Conservation (phyloP, 2,888 invertebrate species). For the Stictocephala bisonia region DNA sequence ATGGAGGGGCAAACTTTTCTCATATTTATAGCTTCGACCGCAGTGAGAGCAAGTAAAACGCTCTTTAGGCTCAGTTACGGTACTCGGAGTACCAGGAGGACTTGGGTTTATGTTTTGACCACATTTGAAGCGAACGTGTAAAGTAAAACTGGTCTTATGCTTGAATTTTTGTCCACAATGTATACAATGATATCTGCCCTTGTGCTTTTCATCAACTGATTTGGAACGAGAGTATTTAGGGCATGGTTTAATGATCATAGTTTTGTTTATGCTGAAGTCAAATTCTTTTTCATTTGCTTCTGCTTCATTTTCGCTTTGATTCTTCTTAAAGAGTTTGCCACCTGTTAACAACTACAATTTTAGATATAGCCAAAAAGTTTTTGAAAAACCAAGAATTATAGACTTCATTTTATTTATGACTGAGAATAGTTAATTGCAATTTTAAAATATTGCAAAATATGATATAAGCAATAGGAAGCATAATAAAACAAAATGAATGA, state of each 20-base stretch:
- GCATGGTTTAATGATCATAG: no score
- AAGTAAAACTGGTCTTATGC: constrained; percentile 49
- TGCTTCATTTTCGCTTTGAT: background rate
- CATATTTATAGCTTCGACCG: constrained; percentile 47
- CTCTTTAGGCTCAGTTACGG: background rate
- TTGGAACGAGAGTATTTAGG: background rate
- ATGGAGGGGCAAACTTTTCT: constrained; percentile 50
- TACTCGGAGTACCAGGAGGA: constrained; percentile 32
- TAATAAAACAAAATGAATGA: no score
- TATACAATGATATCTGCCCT: constrained; percentile 57
- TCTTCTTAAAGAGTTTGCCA: background rate
- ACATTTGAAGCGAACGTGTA: constrained; percentile 60
- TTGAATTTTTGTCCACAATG: constrained; percentile 45
- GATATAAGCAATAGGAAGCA: no score
- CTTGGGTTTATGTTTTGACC: constrained; percentile 60
- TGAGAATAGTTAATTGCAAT: no score
- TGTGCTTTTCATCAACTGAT: constrained; percentile 17
- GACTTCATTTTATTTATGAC: no score
- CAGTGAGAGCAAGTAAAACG: constrained; percentile 4
- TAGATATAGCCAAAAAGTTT: no score
- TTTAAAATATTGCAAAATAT: no score
- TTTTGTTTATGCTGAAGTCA: background rate
- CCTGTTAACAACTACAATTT: constrained; percentile 13
- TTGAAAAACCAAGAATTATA: no score
- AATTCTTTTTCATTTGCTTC: background rate